Evolutionary conservation across 2,113 vertebrate species (phyloP).

Genomic region (Sylvicapra grimmia): DNA sequence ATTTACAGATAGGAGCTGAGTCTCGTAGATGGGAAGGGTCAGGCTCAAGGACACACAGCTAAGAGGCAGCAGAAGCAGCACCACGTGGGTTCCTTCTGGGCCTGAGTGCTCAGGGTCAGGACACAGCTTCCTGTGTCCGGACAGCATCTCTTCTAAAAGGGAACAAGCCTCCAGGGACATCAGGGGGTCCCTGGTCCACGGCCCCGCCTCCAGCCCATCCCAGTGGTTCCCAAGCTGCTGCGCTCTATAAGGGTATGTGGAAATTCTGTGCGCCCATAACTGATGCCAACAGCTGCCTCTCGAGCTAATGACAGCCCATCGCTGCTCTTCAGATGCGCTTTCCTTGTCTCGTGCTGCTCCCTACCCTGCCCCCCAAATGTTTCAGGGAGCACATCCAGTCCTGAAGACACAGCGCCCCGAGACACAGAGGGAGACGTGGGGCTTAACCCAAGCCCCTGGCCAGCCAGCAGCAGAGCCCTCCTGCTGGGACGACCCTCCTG

Average conservation of each 20-base stretch:
- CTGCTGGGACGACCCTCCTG: neutral
- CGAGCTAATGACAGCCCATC: neutral
- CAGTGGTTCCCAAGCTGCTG: neutral
- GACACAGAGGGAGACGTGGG: neutral
- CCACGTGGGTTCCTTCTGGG: neutral
- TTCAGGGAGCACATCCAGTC: neutral
- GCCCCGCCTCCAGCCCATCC: neutral
- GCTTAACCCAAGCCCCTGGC: no score
- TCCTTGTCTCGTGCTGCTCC: neutral
- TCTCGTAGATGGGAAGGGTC: neutral
- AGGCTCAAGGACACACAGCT: neutral
- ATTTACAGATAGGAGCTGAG: neutral
- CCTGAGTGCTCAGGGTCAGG: neutral
- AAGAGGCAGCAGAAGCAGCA: neutral
- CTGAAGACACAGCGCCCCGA: neutral
- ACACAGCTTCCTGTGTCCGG: rapidly evolving
- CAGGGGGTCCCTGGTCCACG: rapidly evolving
- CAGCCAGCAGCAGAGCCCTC: neutral
- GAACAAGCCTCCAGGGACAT: neutral
- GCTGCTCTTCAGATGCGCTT: neutral
- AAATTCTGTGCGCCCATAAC: neutral
- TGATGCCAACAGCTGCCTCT: neutral
- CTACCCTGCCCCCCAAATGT: no score
- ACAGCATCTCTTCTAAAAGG: neutral
- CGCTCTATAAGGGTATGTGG: no score